These are phyloP conservation scores for Hoplodrina ambigua DNA, from an alignment of 2,888 invertebrate genomes.

Conservation along the genomic window DNA sequence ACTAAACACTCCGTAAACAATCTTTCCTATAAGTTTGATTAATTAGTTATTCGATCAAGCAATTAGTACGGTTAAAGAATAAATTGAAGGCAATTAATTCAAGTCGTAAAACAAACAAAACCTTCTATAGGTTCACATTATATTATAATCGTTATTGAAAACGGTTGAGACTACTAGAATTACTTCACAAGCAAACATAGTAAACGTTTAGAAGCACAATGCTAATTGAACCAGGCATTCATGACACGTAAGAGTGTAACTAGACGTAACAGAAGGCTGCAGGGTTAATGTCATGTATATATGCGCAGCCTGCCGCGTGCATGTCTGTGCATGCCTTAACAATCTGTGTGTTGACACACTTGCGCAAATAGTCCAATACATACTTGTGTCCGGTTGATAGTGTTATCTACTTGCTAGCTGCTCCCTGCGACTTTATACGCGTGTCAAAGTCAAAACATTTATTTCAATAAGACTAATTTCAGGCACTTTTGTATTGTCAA, in stretches of 20 bases:
- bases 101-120: too few relatives aligned
- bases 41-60: background rate
- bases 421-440: too few relatives aligned
- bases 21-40: background rate
- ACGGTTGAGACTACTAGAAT: background rate
- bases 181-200: background rate
- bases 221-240: constrained; percentile 12
- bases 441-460: too few relatives aligned
- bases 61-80: background rate
- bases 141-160: too few relatives aligned
- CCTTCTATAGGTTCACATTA: too few relatives aligned
- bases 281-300: constrained; percentile 46
- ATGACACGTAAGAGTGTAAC: constrained; percentile 32
- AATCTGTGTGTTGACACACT: constrained; percentile 26
- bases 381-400: constrained; percentile 24
- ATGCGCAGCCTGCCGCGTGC: constrained; percentile 33
- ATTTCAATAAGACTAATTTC: too few relatives aligned
- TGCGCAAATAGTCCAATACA: constrained; percentile 18
- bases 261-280: constrained; percentile 26
- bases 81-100: too few relatives aligned
- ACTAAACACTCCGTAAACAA: background rate
- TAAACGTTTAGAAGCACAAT: background rate
- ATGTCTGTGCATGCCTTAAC: constrained; percentile 45
- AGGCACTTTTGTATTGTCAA: too few relatives aligned
- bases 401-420: background rate